These are phyloP conservation scores for Holacanthella duospinosa DNA, from an alignment of 2,888 invertebrate genomes.

Conservation along the genomic window DNA sequence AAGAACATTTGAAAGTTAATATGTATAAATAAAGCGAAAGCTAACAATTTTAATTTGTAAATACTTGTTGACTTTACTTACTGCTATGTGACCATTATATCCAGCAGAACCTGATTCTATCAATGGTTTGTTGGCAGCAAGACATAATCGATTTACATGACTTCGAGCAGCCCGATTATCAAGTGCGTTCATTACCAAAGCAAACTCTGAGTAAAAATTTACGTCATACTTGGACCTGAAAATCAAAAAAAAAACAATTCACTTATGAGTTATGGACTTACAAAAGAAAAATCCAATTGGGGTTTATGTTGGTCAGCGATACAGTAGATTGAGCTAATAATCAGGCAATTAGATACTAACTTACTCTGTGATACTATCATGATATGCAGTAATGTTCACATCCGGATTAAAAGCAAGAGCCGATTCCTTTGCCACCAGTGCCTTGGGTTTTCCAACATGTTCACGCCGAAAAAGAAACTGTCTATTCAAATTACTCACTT, in stretches of 20 bases:
- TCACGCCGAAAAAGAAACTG: slow-evolving; percentile 98
- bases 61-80: slow-evolving; percentile 40
- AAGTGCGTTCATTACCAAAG: slow-evolving; percentile 86
- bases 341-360: slow-evolving; percentile 39
- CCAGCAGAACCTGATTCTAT: slow-evolving; percentile 97
- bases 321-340: neutral
- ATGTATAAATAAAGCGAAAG: neutral
- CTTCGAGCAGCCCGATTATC: slow-evolving; percentile 93
- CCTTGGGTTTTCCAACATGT: slow-evolving; percentile 96
- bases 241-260: slow-evolving; percentile 37
- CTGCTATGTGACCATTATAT: slow-evolving; percentile 74
- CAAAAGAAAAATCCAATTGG: neutral
- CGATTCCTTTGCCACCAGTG: slow-evolving; percentile 79
- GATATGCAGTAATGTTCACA: slow-evolving; percentile 76
- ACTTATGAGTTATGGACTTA: neutral
- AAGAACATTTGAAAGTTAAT: slow-evolving; percentile 9
- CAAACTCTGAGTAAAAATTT: slow-evolving; percentile 81
- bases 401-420: slow-evolving; percentile 78
- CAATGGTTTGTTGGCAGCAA: slow-evolving; percentile 85
- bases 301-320: no score
- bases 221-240: slow-evolving; percentile 77
- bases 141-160: slow-evolving; percentile 97
- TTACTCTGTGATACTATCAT: slow-evolving; percentile 86
- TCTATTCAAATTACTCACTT: slow-evolving; percentile 95
- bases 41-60: neutral